Base-by-base conservation (phyloP, 2,888 invertebrate species). In the Cosmia pyralina region DNA sequence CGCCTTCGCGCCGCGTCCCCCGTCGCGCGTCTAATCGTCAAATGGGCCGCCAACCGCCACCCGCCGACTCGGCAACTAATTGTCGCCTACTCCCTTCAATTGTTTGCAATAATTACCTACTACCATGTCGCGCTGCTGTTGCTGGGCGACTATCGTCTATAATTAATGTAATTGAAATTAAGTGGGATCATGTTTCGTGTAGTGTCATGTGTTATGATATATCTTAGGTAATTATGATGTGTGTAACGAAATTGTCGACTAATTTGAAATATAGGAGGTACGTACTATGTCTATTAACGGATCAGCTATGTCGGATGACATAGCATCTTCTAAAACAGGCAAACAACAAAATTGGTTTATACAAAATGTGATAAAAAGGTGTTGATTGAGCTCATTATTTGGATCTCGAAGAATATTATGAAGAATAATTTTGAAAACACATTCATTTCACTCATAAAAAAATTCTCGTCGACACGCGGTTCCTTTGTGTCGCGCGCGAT, bases 11-110 rank as follows among this genome's bases (percentile, higher is more conserved):
- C 46, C 79, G 44, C 57, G 63, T 62, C 72, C 41, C 85, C 85
- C 79, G 77, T 19, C 10, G 86, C 57, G 87, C 60, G 41, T 41
- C 76, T 82, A 82, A 85, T 85, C 86, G 77, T 55, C 44, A 79
- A 84, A 86, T 85, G 77, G 75, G 55, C 64, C n/a, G 5, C 52
- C 13, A 52, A 64, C 70, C 22, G 48, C 66, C 84, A 28, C 85
- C 85, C 78, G 77, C 55, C 28, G 83, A 46, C 67, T 62, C 19
- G 22, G 60, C 69, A 75, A 74, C 82, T 85, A 86, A 85, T 86
- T 82, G 79, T 81, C 67, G 67, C 74, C 66, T 28, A 62, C 63
- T 68, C 15, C 50, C 38, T 58, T n/a, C 64, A 71, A 82, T 82
- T 78, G 55, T 38, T 79, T 22, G 71, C 53, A 34, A 75, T 86